phyloP scores from a whole-genome alignment of 2,797 vertebrate species.

The Periophthalmus magnuspinnatus region DNA sequence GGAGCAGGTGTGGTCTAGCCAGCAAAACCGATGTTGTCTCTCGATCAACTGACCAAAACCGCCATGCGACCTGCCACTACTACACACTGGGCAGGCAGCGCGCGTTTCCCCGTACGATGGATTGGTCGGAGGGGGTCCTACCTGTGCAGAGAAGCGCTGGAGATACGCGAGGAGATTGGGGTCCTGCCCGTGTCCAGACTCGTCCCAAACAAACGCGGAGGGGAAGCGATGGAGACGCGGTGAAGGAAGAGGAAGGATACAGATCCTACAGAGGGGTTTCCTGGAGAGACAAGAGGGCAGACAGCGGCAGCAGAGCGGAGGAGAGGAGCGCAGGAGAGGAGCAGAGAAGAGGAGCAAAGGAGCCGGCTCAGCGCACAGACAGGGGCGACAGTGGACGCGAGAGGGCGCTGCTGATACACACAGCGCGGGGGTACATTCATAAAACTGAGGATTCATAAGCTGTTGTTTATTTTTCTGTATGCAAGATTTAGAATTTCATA shows the following conservation, averaged over 20 bases:
- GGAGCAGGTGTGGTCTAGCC: slow-evolving; percentile 42
- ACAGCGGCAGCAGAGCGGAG: slow-evolving; percentile 3
- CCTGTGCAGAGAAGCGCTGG: slow-evolving; percentile 45
- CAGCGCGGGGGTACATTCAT: neutral
- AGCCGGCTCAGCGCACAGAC: neutral
- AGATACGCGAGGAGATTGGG: neutral
- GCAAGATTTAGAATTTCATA: no score
- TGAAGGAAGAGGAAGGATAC: neutral
- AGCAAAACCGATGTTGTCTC: slow-evolving; percentile 22
- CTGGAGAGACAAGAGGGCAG: slow-evolving; percentile 1
- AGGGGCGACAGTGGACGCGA: neutral
- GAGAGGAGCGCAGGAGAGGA: neutral
- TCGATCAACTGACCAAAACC: neutral
- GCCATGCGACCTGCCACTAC: neutral
- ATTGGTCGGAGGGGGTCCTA: slow-evolving; percentile 44
- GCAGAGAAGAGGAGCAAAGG: no score
- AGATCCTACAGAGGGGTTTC: neutral
- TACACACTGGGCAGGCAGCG: slow-evolving; percentile 12
- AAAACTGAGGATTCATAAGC: no score
- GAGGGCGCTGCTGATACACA: neutral
- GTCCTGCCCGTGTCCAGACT: slow-evolving; percentile 19
- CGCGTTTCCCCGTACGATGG: slow-evolving; percentile 7
- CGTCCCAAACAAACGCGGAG: neutral
- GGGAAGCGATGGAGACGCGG: neutral
- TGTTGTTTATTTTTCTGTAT: no score